A percentile compares a stretch with the other conserved stretches of the same genome.
phyloP scores from a whole-genome alignment of 2,888 invertebrate species.

The Pammene aurita region DNA sequence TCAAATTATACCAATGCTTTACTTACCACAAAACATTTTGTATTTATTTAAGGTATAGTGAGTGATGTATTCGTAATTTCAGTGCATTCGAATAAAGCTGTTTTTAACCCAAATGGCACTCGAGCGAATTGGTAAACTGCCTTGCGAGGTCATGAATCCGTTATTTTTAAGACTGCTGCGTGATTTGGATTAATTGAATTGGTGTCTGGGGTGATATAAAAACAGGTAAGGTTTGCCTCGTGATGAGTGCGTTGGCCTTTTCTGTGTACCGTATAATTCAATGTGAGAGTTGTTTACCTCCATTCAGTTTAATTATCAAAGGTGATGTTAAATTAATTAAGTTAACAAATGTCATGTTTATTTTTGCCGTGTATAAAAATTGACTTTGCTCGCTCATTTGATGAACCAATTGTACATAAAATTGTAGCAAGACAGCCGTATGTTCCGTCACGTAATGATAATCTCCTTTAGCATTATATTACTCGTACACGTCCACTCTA shows the following conservation, averaged over 20 bases:
- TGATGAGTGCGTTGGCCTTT: not conserved
- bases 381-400: not conserved
- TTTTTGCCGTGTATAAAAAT: not conserved
- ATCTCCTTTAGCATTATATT: no score
- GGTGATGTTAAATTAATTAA: not conserved
- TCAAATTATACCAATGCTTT: not conserved
- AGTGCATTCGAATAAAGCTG: conserved; percentile 17
- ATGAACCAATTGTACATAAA: not conserved
- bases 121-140: conserved; percentile 8
- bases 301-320: not conserved
- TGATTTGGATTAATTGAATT: conserved; percentile 18
- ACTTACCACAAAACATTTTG: not conserved
- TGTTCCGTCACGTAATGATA: no score
- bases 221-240: conserved; percentile 2
- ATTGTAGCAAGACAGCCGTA: no score
- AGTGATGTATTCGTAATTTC: conserved; percentile 19
- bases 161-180: not conserved
- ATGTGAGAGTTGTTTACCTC: not conserved
- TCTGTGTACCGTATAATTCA: not conserved
- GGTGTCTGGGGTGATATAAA: conserved; percentile 20
- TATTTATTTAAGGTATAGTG: not conserved
- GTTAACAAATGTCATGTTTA: conserved; percentile 2
- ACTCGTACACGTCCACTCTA: no score
- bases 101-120: conserved; percentile 21
- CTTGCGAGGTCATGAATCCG: conserved; percentile 9